Base-by-base conservation (phyloP, 2,797 vertebrate species). In the Pseudomugil gertrudae region DNA sequence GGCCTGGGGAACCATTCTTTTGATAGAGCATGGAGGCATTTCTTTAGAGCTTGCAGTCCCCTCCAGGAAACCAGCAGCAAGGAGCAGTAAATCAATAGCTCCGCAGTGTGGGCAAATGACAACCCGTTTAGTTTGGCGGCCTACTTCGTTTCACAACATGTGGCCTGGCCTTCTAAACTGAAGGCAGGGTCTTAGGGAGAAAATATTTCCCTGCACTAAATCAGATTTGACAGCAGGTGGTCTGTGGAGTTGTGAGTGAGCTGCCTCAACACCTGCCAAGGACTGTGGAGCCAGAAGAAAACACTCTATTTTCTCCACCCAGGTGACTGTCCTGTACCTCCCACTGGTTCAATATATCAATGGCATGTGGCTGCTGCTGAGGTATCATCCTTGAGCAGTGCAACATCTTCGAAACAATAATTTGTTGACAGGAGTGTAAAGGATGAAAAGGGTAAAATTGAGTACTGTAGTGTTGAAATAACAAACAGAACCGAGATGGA, bases 61-160 rank as follows among this genome's bases (percentile, higher is more conserved):
- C 89, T 90, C 87, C 88, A 92, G 93, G 88, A 92, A 90, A 89
- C 79, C 74, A 89, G 83, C 84, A 89, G 87, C 85, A 83, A 85
- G 86, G 83, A 90, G 87, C 92, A 93, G 91, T 92, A 94, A 94
- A 95, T 94, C 93, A 94, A 94, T 94, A 91, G 87, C 81, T 86
- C 89, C 79, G 80, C 89, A 76, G 84, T 81, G 91, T 92, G 92
- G 93, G 90, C 89, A 92, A 94, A 92, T 92, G 92, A 94, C 92
- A 94, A 91, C 85, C 91, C 83, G 88, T 93, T 93, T 94, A 93
- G 92, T 92, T 94, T 92, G 92, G 86, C 86, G 86, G 89, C 89
- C 90, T 92, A 90, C 89, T 94, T 93, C 84, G 80, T 92, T 92
- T 93, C 91, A 90, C 92, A 92, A 92, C 92, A 92, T 91, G 91